Evolutionary conservation across 2,888 invertebrate genomes (phyloP), one percentile per base, ranked within the genome.

Genomic region (Agonopterix subpropinquella): DNA sequence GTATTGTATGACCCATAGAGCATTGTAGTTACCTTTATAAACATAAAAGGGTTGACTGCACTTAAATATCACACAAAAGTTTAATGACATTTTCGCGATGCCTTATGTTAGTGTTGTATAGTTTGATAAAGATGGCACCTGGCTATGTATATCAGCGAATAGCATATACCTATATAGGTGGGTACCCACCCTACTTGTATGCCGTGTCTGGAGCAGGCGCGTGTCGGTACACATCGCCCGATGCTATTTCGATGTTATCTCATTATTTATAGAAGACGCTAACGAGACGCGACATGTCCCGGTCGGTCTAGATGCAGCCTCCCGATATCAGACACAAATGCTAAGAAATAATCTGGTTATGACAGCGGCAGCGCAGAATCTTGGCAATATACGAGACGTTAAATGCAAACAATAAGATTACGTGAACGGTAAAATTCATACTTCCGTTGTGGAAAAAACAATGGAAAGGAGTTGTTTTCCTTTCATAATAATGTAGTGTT

Each of bases 261-360:
- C 57, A 56, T 78, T 80, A 77, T 81, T 80, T 81, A 81, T 80
- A 75, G 72, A 64, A 70, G 70, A 70, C 67, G 62, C 72, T 80
- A 81, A 82, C 78, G 68, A 82, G 79, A 75, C 69, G 61, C 71
- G 62, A 58, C 62, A 49, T 64, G 62, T 66, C 62, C 59, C 62
- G 51, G 54, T 56, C 54, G 53, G 59, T 51, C 55, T 56, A 66
- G 71, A 71, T 73, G 62, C 60, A 62, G 56, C 49, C 47, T 51
- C 48, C 48, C 65, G 73, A 73, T 74, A 70, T 54, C 57, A 54
- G 28, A 44, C 44, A 47, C 11, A 41, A 47, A 50, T 47, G 50
- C 56, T 54, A 50, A 53, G 46, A 58, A 68, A 65, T 57, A 58
- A 62, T 62, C 56, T 61, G 51, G 55, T 64, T 62, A 59, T 62